Conservation (phyloP, 2,797 vertebrate species). For the Gymnothorax javanicus region DNA sequence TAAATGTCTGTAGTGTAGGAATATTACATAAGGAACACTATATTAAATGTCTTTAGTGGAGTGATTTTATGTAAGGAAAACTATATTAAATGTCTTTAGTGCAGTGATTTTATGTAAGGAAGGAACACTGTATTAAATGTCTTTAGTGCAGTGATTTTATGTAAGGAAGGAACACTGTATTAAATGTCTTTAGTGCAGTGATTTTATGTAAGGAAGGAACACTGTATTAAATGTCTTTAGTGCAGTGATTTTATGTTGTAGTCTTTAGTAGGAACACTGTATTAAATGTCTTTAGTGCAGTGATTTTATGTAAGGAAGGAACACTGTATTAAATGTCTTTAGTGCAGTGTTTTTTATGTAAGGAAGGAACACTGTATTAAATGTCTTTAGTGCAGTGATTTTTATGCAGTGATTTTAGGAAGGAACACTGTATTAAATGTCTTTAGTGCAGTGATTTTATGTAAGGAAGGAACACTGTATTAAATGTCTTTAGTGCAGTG, state of each 20-base stretch:
- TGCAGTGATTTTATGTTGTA: too few species aligned
- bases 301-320: constrained; percentile 37
- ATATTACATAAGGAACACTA: constrained; percentile 51
- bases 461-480: constrained; percentile 52
- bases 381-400: constrained; percentile 54
- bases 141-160: too few species aligned
- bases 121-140: too few species aligned
- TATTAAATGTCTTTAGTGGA: constrained; percentile 63
- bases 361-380: constrained; percentile 59
- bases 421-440: too few species aligned
- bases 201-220: constrained; percentile 36
- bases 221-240: too few species aligned
- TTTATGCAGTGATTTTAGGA: too few species aligned
- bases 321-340: too few species aligned
- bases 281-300: constrained; percentile 62
- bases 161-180: constrained; percentile 52
- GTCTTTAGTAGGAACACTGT: constrained; percentile 52
- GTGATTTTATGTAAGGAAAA: constrained; percentile 43
- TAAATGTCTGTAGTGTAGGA: constrained; percentile 60
- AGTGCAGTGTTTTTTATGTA: too few species aligned
- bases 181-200: constrained; percentile 60
- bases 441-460: too few species aligned
- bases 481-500: constrained; percentile 60
- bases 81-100: too few species aligned
- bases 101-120: too few species aligned